phyloP scores from a whole-genome alignment of 2,113 vertebrate genomes.

The Acrocephalus kingi region DNA sequence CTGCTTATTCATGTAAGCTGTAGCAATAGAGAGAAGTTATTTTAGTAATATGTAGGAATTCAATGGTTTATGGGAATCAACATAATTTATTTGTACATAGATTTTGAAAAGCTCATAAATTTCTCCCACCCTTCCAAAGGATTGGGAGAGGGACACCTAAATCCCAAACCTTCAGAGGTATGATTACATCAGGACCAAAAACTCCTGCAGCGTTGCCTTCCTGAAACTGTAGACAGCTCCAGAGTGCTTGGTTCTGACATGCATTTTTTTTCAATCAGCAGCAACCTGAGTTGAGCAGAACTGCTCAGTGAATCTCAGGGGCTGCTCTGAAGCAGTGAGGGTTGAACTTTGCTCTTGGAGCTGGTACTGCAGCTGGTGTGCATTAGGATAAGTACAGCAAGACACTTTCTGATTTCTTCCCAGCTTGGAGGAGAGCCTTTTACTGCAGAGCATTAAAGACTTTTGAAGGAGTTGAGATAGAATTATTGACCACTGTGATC shows the following conservation, averaged over 20 bases:
- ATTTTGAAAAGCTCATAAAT: not conserved
- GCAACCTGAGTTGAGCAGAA: not conserved
- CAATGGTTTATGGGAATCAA: not conserved
- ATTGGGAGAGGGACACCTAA: not conserved
- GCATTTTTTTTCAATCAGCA: not conserved
- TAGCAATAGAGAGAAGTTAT: not conserved
- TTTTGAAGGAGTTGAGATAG: not conserved
- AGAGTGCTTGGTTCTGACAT: rapidly evolving
- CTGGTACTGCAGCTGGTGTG: not conserved
- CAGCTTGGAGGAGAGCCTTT: not conserved
- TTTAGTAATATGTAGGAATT: not conserved
- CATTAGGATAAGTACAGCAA: not conserved
- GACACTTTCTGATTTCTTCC: not conserved
- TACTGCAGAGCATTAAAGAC: rapidly evolving
- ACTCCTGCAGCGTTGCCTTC: not conserved
- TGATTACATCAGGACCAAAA: rapidly evolving
- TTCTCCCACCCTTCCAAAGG: not conserved
- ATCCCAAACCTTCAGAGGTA: not conserved
- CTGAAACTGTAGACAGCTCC: slow-evolving; percentile 33
- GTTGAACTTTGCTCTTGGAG: rapidly evolving
- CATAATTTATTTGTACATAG: not conserved
- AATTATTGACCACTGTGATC: not conserved
- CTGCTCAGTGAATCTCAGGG: not conserved
- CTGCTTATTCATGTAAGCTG: not conserved
- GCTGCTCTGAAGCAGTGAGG: not conserved